Percentiles rank a stretch among this genome's conserved stretches.
Evolutionary conservation across 2,888 invertebrate genomes (phyloP).

Genomic region (Cephus runcator): DNA sequence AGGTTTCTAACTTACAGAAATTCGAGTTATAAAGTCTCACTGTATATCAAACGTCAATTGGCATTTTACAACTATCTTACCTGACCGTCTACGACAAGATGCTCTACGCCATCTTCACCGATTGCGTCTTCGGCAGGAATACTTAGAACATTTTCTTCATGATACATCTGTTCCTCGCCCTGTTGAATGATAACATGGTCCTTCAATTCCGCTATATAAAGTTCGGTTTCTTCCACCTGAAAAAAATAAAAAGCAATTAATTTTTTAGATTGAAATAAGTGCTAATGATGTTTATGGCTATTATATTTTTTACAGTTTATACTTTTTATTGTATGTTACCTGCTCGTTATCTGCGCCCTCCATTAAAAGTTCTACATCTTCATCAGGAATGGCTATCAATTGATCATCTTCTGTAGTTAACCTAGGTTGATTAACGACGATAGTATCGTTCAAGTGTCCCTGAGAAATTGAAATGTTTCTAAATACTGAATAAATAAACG

Average conservation of each 20-base stretch:
- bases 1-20: too few species aligned
- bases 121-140: constrained; percentile 43
- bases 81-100: constrained; percentile 52
- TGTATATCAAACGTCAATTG: too few species aligned
- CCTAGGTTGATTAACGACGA: constrained; percentile 84
- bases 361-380: constrained; percentile 60
- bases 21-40: too few species aligned
- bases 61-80: constrained; percentile 29
- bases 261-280: background rate
- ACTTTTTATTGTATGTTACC: constrained; percentile 27
- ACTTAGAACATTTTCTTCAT: constrained; percentile 52
- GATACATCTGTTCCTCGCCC: constrained; percentile 55
- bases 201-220: constrained; percentile 69
- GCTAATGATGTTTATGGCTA: background rate
- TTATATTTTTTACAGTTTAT: background rate
- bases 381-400: constrained; percentile 61
- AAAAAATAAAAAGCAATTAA: constrained; percentile 1
- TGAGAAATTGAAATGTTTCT: constrained; percentile 49
- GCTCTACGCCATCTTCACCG: constrained; percentile 45
- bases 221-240: constrained; percentile 62
- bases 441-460: constrained; percentile 83
- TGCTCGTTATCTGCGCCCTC: constrained; percentile 49
- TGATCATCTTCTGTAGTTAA: constrained; percentile 72
- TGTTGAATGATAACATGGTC: constrained; percentile 68
- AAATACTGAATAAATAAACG: constrained; percentile 1